Base-by-base conservation (phyloP, 1,140 invertebrate species). In the Rhopalosiphum maidis region DNA sequence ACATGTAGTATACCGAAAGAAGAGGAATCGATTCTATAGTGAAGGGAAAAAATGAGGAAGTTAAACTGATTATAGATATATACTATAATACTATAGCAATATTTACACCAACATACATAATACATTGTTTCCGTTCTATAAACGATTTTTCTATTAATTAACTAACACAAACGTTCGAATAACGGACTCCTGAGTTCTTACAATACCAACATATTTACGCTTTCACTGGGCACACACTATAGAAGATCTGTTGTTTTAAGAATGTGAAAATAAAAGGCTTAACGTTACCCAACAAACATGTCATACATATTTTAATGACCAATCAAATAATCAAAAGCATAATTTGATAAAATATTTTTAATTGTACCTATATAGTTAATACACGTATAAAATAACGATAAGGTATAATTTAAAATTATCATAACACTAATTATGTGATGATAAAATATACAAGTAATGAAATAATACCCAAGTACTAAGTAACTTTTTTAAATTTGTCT, bases 101-200 rank as follows among this genome's bases (percentile, higher is more conserved):
- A 77, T 15, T 18, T 77, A 77, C 9, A 77, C 15, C 21, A 88
- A 54, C 48, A 88, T 88, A 48, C 43, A 87, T n/a, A 43, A 77
- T 48, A 68, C 83, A 90, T 90, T 91, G 48, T 93, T 93, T 93
- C 90, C 77, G 90, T 90, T 90, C 88, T 85, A 93, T 89, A 93
- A 90, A 90, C 90, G 60, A 90, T 86, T 91, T 85, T 83, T 85
- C 37, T 41, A 90, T 54, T 93, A 90, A 90, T 90, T 90, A 77
- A 90, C 54, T 41, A 60, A 90, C 54, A 90, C 89, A 68, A 60
- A 68, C 54, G 37, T 90, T 68, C 37, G 41, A 90, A 68, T 90
- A 90, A 90, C 89, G 89, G 89, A 68, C 54, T 68, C 54, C 55
- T n/a, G 89, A 30, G 54, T 90, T 90, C 54, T 68, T 48, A 43